Evolutionary conservation across 2,797 vertebrate species (phyloP).

Genomic region (Poecilia gillii): DNA sequence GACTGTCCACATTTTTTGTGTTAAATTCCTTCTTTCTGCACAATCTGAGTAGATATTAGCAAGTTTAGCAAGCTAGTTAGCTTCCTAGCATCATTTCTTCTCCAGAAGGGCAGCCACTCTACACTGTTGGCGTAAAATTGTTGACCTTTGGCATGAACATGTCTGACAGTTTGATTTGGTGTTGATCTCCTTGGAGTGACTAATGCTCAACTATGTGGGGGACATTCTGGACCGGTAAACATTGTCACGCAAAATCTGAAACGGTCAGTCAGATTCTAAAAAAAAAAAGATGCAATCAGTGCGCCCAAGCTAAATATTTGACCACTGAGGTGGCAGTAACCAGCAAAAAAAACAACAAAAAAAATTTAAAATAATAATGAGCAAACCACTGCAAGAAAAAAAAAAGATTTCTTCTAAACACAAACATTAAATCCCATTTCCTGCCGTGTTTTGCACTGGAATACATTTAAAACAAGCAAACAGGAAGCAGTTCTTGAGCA

Average conservation of each 20-base stretch:
- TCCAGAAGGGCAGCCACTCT: no score
- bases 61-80: no score
- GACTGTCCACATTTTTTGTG: no score
- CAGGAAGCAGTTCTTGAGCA: not conserved
- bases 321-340: not conserved
- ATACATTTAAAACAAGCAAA: not conserved
- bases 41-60: no score
- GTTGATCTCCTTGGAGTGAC: no score
- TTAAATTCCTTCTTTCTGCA: no score
- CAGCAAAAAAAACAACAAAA: not conserved
- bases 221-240: not conserved
- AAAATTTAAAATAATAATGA: not conserved
- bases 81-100: no score
- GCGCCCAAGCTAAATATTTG: not conserved
- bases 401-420: not conserved
- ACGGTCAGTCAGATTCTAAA: not conserved
- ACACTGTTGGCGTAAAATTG: no score
- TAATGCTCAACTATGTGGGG: no score
- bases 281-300: no score
- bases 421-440: not conserved
- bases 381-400: not conserved
- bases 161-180: no score
- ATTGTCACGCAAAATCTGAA: not conserved
- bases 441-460: not conserved
- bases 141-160: no score